Base-by-base conservation (phyloP, 2,113 vertebrate species). In the Myxocyprinus asiaticus region DNA sequence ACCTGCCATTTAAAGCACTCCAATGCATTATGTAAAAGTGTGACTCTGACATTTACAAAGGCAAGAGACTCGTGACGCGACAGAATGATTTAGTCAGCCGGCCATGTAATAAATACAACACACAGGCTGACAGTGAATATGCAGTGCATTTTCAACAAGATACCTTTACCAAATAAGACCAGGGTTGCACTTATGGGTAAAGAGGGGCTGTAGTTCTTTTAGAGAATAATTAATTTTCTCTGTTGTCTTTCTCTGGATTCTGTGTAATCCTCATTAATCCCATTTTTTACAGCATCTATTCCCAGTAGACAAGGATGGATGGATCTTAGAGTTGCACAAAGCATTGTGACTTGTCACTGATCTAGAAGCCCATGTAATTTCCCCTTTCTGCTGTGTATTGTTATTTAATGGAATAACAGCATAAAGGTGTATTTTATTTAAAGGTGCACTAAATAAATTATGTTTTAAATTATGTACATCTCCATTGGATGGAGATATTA, bases 21-120 rank as follows among this genome's bases (percentile, higher is more conserved):
- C 74, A 65, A 76, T 78, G 76, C 63, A 81, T 58, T 78, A 76
- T 70, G 58, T 51, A 81, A 65, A 68, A 74, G 62, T 58, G 17
- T 69, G 51, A 70, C 51, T 77, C 47, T 84, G 78, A 81, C 79
- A 81, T 84, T 81, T 78, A 53, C 70, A 70, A 78, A 81, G 50
- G 15, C 7, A 70, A 62, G 56, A 74, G 12, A 73, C 62, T 58
- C 69, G 9, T 69, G 76, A 81, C 47, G 77, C 15, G 48, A 58
- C 51, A 76, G 67, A 47, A 65, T 45, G 63, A 64, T 68, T 83
- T 53, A 61, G 63, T 64, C 79, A 78, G 22, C 43, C 64, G n/a
- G 63, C 64, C 43, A 68, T 62, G 59, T 65, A 79, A 72, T 56
- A 83, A 77, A 78, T 50, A 68, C 71, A 63, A 50, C 69, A 65